phyloP scores from a whole-genome alignment of 2,888 invertebrate genomes.

The Amblyteles armatorius region DNA sequence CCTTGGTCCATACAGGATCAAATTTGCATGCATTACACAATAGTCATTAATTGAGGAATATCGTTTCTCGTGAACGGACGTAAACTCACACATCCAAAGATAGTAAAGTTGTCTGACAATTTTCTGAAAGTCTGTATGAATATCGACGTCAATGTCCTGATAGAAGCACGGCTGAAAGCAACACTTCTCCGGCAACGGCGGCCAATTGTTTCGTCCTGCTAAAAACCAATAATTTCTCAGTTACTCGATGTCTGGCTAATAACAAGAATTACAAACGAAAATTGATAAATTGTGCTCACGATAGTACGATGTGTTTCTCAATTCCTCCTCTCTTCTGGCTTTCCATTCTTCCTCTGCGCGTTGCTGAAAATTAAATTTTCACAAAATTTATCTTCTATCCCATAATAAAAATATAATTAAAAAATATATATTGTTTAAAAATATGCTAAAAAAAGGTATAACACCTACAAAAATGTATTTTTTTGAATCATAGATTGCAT shows the following conservation, averaged over 20 bases:
- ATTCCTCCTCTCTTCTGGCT: conserved; percentile 85
- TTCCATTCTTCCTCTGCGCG: conserved; percentile 97
- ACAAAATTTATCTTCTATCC: too few species aligned
- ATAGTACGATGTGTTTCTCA: conserved; percentile 85
- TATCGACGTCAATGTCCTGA: conserved; percentile 99
- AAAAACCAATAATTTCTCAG: conserved; percentile 70
- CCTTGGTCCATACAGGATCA: background rate
- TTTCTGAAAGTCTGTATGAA: conserved; percentile 98
- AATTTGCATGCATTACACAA: background rate
- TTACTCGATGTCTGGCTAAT: background rate
- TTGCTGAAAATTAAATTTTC: conserved; percentile 85
- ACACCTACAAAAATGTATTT: background rate
- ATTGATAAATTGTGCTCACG: conserved; percentile 77
- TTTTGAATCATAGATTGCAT: background rate
- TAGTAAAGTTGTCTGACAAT: conserved; percentile 98
- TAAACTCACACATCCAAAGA: conserved; percentile 97
- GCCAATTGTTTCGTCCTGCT: conserved; percentile 97
- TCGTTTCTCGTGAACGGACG: background rate
- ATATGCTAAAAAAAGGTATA: background rate
- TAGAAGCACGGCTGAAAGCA: conserved; percentile 99
- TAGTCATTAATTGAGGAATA: background rate
- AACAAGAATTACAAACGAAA: background rate
- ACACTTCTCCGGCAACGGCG: conserved; percentile 96
- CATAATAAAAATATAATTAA: background rate
- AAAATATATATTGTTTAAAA: background rate